Conservation (phyloP, 2,797 vertebrate species). For the Notoglanidium macrostoma region DNA sequence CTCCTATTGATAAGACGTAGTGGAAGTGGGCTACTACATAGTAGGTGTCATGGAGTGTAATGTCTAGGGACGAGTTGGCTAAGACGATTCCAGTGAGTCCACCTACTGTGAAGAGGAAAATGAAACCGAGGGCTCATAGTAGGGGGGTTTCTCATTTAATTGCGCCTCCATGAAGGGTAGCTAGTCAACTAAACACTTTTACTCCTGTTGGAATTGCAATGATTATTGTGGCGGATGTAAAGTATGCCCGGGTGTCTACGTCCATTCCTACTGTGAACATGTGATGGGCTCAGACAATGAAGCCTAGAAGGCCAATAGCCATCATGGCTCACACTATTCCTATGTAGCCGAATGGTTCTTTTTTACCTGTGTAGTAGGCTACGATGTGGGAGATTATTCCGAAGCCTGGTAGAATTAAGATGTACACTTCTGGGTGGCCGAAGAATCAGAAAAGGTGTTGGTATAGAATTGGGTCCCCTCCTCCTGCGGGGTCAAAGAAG, state of each 20-base stretch:
- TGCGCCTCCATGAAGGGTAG: slow-evolving; percentile 21
- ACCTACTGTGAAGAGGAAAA: slow-evolving; percentile 54
- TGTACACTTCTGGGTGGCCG: slow-evolving; percentile 46
- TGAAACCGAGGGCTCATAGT: slow-evolving; percentile 54
- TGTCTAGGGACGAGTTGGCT: slow-evolving; percentile 59
- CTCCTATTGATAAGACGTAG: slow-evolving; percentile 49
- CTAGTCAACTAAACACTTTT: slow-evolving; percentile 67
- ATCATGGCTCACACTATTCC: slow-evolving; percentile 57
- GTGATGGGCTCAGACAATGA: slow-evolving; percentile 66
- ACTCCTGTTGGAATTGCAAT: slow-evolving; percentile 58
- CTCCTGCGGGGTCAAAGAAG: slow-evolving; percentile 49
- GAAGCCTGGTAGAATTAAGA: background rate
- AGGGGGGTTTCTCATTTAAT: slow-evolving; percentile 61
- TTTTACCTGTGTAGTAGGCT: slow-evolving; percentile 52
- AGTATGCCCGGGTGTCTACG: slow-evolving; percentile 59
- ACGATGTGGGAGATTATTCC: slow-evolving; percentile 53
- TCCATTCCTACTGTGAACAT: slow-evolving; percentile 58
- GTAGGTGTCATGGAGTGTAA: slow-evolving; percentile 60
- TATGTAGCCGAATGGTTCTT: slow-evolving; percentile 60
- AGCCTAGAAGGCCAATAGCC: slow-evolving; percentile 35
- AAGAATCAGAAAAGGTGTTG: slow-evolving; percentile 63
- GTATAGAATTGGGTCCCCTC: background rate
- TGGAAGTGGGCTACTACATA: slow-evolving; percentile 64
- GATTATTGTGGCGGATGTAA: slow-evolving; percentile 65
- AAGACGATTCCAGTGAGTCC: slow-evolving; percentile 9